Base-by-base conservation (phyloP, 2,888 invertebrate genomes). In the Agonopterix heracliana region DNA sequence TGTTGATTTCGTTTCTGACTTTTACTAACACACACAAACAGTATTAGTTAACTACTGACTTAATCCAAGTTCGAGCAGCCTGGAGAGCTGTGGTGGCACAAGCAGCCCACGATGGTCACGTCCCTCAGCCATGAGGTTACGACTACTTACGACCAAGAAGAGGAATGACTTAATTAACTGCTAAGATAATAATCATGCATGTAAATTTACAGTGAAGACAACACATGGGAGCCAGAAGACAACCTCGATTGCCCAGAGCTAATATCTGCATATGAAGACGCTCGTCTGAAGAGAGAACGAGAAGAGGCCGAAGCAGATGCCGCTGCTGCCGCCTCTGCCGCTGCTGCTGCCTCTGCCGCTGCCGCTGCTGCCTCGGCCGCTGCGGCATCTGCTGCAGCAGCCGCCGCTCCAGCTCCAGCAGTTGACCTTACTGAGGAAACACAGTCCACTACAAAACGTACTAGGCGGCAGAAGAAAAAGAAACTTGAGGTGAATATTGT, bases 141-240 rank as follows among this genome's bases (percentile, higher is more conserved):
- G n/a, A n/a, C n/a, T n/a, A n/a, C n/a, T n/a, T n/a, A n/a, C n/a
- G n/a, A n/a, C n/a, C n/a, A n/a, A n/a, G n/a, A n/a, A n/a, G n/a
- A n/a, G n/a, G n/a, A n/a, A n/a, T n/a, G n/a, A n/a, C n/a, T n/a
- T n/a, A n/a, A n/a, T n/a, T n/a, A n/a, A 17, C 3, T 3, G 3
- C 17, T 17, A 17, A 17, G 2, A 14, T 17, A 3, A 3, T 17
- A 3, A 17, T 17, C 17, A 17, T 17, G 3, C 17, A 17, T 26
- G 26, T 26, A 5, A 26, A 26, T 40, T 75, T 78, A n/a, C 61
- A 90, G 91, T 69, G 91, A 91, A 45, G 95, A 95, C 61, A 95
- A 95, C 66, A 95, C 95, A 0, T 95, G 95, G 95, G 95, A 95
- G 66, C 95, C 95, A 0, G 93, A 93, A 68, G 94, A 93, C 58